Percentiles rank a stretch among this genome's conserved stretches.
Evolutionary conservation across 2,113 vertebrate genomes (phyloP).

Genomic region (Glaucidium brasilianum): DNA sequence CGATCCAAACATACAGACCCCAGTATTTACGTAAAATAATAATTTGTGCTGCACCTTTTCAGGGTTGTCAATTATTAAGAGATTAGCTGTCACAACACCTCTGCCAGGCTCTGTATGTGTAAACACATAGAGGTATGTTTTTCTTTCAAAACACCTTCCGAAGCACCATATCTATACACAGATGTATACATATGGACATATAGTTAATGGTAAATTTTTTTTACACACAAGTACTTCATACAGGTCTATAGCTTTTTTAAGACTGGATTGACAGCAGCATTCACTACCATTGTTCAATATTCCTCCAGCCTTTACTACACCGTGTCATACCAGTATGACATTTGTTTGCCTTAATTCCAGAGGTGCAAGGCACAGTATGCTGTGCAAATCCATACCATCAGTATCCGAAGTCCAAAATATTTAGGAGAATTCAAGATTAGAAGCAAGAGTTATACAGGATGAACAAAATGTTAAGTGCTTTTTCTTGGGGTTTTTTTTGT

Average conservation of each 20-base stretch:
- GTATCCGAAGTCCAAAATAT: background rate
- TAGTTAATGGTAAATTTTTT: background rate
- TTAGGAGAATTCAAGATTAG: background rate
- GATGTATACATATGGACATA: accelerated
- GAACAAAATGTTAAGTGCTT: background rate
- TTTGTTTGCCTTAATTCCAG: background rate
- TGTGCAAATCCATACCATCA: background rate
- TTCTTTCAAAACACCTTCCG: background rate
- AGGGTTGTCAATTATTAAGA: background rate
- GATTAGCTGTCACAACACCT: background rate
- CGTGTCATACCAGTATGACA: background rate
- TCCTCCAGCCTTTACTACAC: background rate
- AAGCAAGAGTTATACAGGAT: background rate
- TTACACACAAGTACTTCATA: accelerated
- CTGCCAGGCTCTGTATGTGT: background rate
- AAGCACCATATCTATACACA: background rate
- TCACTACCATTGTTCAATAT: accelerated
- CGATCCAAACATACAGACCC: background rate
- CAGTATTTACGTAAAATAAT: background rate
- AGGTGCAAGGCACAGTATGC: background rate
- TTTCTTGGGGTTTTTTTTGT: background rate
- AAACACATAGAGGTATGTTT: background rate
- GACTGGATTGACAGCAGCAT: background rate
- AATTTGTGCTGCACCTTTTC: background rate
- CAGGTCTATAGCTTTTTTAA: background rate